Conservation (phyloP, 2,113 vertebrate species). For the Lycaon pictus region DNA sequence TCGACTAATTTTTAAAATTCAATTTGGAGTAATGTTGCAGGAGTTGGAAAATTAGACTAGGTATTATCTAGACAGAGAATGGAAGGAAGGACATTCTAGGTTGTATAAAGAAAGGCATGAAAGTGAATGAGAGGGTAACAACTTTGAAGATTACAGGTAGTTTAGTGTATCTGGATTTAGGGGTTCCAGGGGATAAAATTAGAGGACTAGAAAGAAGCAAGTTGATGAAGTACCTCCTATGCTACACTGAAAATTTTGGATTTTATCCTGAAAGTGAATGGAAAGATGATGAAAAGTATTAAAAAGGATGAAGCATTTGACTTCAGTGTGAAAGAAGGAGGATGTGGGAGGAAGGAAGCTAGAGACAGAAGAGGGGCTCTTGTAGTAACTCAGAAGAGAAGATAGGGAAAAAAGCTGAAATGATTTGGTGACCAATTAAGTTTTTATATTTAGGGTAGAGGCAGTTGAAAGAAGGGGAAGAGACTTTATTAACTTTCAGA, state of each 20-base stretch:
- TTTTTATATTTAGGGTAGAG: not conserved
- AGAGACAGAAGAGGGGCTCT: not conserved
- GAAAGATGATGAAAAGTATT: not conserved
- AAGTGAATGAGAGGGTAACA: not conserved
- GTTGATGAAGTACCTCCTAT: not conserved
- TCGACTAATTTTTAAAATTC: not conserved
- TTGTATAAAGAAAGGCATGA: not conserved
- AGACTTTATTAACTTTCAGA: not conserved
- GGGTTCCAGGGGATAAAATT: not conserved
- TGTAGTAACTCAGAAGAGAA: not conserved
- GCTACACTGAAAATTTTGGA: too few species aligned
- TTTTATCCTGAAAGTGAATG: constrained; percentile 17
- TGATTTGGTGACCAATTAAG: not conserved
- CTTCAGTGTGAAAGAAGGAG: not conserved
- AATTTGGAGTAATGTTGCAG: not conserved
- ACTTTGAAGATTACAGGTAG: not conserved
- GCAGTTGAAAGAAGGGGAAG: not conserved
- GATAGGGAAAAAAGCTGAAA: not conserved
- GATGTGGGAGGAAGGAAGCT: not conserved
- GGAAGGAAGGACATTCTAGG: not conserved
- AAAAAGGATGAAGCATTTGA: not conserved
- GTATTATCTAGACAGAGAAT: not conserved
- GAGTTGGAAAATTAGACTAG: not conserved
- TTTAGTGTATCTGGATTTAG: not conserved
- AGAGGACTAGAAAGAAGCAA: not conserved